These are phyloP conservation scores for Phoxinus dragarum DNA, from an alignment of 2,797 vertebrate genomes.

Conservation along the genomic window DNA sequence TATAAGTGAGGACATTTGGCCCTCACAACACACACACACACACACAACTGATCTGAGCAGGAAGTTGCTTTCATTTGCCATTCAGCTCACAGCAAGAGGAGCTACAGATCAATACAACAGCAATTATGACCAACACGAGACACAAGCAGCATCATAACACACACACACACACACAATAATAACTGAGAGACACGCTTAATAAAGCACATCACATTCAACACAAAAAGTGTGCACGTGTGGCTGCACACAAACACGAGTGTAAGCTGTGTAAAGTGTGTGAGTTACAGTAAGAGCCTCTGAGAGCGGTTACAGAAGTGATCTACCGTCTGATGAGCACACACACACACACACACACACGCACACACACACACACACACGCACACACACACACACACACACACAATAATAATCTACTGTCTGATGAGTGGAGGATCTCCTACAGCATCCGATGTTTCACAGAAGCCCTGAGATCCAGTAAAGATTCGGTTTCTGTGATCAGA, in stretches of 20 bases:
- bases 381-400: too few relatives aligned
- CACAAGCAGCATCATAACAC: slow-evolving; percentile 74
- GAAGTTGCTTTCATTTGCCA: slow-evolving; percentile 77
- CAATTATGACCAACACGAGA: slow-evolving; percentile 79
- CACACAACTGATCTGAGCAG: slow-evolving; percentile 60
- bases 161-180: not conserved
- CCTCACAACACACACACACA: slow-evolving; percentile 56
- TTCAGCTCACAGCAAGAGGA: slow-evolving; percentile 77
- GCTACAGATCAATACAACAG: slow-evolving; percentile 79
- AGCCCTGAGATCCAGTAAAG: not conserved
- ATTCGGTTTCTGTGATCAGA: not conserved
- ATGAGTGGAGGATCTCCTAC: not conserved
- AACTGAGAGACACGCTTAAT: not conserved
- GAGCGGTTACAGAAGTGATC: too few relatives aligned
- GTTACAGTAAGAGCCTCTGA: not conserved
- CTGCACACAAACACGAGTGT: slow-evolving; percentile 19
- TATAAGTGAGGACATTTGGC: too few relatives aligned
- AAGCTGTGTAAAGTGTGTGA: not conserved
- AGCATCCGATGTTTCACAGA: not conserved
- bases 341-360: too few relatives aligned
- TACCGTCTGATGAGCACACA: too few relatives aligned
- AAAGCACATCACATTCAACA: not conserved
- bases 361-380: too few relatives aligned
- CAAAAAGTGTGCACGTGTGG: not conserved
- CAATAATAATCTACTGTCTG: too few relatives aligned